Evolutionary conservation across 2,888 invertebrate species (phyloP).

Genomic region (Drosophila differens): DNA sequence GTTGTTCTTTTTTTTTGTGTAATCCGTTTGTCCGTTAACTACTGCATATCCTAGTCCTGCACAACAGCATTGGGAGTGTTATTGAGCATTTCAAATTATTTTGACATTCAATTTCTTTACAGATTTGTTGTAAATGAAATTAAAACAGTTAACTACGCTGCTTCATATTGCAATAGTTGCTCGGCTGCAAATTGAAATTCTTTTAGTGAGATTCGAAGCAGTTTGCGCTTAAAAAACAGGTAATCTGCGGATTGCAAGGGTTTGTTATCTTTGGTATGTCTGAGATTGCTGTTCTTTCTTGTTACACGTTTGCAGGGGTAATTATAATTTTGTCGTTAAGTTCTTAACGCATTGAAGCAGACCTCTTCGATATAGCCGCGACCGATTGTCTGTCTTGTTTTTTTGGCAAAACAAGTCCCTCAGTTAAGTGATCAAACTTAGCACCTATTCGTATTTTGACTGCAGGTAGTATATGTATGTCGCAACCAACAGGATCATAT

Average conservation of each 20-base stretch:
- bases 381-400: background rate
- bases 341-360: background rate
- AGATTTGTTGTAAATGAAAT: slow-evolving; percentile 19
- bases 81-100: slow-evolving; percentile 57
- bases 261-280: background rate
- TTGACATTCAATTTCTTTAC: slow-evolving; percentile 51
- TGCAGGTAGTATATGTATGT: background rate
- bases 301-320: background rate
- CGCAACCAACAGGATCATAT: background rate
- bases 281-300: background rate
- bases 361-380: background rate
- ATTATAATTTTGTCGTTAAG: background rate
- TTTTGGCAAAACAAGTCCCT: background rate
- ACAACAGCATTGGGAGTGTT: slow-evolving; percentile 6
- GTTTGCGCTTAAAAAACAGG: background rate
- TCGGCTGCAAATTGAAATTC: background rate
- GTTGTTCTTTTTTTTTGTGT: slow-evolving; percentile 11
- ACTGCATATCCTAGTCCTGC: slow-evolving; percentile 3
- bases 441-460: background rate
- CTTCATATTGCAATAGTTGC: background rate
- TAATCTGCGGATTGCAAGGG: background rate
- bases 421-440: background rate
- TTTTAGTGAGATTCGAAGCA: background rate
- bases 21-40: slow-evolving; percentile 54
- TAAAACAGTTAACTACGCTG: slow-evolving; percentile 4